Evolutionary conservation across 2,797 vertebrate genomes (phyloP), one percentile per base, ranked within the genome.

Genomic region (Phoeniculus purpureus): DNA sequence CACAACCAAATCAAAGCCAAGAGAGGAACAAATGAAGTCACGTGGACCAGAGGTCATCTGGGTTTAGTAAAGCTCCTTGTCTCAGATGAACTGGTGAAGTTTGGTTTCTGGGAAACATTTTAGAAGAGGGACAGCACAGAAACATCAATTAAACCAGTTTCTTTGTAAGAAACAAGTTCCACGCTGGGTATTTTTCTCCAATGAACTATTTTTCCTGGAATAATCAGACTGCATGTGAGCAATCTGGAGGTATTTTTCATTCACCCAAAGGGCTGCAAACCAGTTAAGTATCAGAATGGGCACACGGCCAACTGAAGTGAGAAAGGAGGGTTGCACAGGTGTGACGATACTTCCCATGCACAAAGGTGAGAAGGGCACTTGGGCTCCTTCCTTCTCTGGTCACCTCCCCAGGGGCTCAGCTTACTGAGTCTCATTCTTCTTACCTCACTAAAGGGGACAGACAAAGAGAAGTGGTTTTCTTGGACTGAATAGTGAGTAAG

Each of bases 1-100:
- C 90, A 90, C 94, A 95, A 96, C 92, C 95, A 95, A 91, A 93
- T 94, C 65, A 95, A 90, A 87, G 87, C 95, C 97, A 97, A 97
- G 97, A 96, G 96, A 81, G 95, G 95, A 97, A 97, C 95, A 92
- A 95, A 96, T 97, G 96, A 97, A 96, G 94, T 97, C 96, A 97
- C 95, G 96, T 97, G 97, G 97, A 96, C 95, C 93, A 91, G 92
- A 64, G 81, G 92, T 94, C 95, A 95, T 91, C 91, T 93, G 91
- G 77, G 87, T 93, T 97, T 97, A 96, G 95, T 94, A 91, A 94
- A 95, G 91, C 93, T 94, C 70, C 45, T 94, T 91, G 93, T 88
- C 90, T 95, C 90, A 91, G 88, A 94, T 95, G 92, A 92, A 90
- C 88, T 93, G 92, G 74, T 85, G 7, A 92, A 54, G 52, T 10